Conservation (phyloP, 2,797 vertebrate genomes). For the Catostomus latipinnis region DNA sequence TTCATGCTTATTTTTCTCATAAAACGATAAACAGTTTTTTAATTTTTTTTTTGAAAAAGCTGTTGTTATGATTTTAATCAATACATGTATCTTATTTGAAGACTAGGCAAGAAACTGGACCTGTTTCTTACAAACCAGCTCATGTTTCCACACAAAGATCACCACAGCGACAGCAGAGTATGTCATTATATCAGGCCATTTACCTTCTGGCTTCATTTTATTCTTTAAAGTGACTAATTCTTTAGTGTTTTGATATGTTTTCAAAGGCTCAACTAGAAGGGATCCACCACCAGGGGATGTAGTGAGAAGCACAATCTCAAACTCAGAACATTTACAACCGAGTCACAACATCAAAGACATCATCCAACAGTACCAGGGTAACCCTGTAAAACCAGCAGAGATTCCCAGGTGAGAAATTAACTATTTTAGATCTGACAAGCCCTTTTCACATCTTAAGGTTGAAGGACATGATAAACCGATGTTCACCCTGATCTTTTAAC, state of each 20-base stretch:
- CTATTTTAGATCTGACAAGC: slow-evolving; percentile 12
- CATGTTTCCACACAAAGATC: slow-evolving; percentile 55
- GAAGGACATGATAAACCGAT: not conserved
- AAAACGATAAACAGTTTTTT: too few relatives aligned
- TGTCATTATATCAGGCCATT: slow-evolving; percentile 30
- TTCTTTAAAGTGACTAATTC: not conserved
- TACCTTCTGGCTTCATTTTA: not conserved
- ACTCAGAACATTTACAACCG: slow-evolving; percentile 86
- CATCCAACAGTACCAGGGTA: slow-evolving; percentile 89
- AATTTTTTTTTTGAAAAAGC: not conserved
- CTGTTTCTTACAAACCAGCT: slow-evolving; percentile 62
- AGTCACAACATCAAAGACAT: slow-evolving; percentile 96
- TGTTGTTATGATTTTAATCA: not conserved
- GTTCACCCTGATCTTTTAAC: too few relatives aligned
- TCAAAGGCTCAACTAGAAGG: slow-evolving; percentile 42
- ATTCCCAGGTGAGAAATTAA: slow-evolving; percentile 62
- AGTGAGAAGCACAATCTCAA: slow-evolving; percentile 80
- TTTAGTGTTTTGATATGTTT: slow-evolving; percentile 9
- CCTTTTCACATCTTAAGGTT: not conserved
- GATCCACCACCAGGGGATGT: slow-evolving; percentile 59
- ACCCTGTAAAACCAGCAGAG: slow-evolving; percentile 58
- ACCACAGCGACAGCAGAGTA: slow-evolving; percentile 71
- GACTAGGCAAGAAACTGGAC: slow-evolving; percentile 69
- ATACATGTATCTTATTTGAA: slow-evolving; percentile 45
- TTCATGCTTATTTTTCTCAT: too few relatives aligned